A percentile compares a stretch with the other conserved stretches of the same genome.
Evolutionary conservation across 2,113 vertebrate species (phyloP).

Genomic region (Barbus barbus): DNA sequence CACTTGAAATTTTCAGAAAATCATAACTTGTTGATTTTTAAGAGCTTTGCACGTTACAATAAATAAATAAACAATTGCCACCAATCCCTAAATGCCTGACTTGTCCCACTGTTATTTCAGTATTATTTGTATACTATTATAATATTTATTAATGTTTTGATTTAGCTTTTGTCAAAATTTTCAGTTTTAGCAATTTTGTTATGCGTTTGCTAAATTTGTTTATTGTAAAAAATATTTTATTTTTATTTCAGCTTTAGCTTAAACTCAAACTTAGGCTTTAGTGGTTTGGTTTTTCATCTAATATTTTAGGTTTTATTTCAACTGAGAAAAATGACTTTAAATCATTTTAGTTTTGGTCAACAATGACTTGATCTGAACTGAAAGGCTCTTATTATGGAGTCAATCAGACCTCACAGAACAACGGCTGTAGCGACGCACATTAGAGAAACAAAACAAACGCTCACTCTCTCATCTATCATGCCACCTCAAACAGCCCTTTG

Average conservation of each 20-base stretch:
- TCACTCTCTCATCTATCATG: neutral
- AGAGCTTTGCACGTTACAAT: no score
- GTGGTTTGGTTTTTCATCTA: no score
- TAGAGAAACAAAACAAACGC: no score
- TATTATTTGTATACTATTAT: neutral
- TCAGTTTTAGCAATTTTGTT: neutral
- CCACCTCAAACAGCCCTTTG: conserved; percentile 11
- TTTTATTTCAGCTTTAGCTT: no score
- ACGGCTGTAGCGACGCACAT: neutral
- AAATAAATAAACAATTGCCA: no score
- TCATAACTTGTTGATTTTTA: no score
- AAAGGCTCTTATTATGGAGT: conserved; percentile 8
- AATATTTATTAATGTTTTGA: neutral
- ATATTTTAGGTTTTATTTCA: neutral
- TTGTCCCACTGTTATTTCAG: no score
- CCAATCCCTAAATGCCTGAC: no score
- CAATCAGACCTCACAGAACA: neutral
- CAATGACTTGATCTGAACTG: neutral
- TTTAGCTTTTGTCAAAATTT: neutral
- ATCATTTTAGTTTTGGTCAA: neutral
- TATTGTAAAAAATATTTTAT: no score
- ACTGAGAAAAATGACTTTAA: neutral
- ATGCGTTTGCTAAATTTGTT: no score
- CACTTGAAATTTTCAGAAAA: no score
- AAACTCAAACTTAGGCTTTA: no score